A percentile compares a stretch with the other conserved stretches of the same genome.
Conservation (phyloP, 1,140 invertebrate species). For the Drosophila virilis region DNA sequence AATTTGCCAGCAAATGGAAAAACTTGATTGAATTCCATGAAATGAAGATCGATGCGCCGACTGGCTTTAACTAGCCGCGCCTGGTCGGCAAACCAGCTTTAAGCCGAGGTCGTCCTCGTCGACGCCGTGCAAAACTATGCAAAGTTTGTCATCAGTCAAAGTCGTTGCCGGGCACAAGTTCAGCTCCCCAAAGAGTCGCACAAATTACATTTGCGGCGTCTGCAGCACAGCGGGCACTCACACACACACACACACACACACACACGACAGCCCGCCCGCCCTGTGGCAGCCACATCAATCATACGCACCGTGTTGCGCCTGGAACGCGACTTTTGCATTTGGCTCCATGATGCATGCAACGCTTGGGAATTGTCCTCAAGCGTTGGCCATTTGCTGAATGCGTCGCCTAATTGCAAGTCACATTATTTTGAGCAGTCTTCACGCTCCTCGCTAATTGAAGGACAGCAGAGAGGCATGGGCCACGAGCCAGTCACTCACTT, state of each 20-base stretch:
- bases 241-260: background rate
- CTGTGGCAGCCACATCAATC: slow-evolving; percentile 60
- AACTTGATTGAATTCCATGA: slow-evolving; percentile 77
- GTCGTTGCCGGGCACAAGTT: slow-evolving; percentile 31
- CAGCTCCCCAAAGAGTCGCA: slow-evolving; percentile 58
- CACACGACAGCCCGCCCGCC: background rate
- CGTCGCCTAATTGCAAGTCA: slow-evolving; percentile 73
- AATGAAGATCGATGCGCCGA: slow-evolving; percentile 67
- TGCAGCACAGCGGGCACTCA: slow-evolving; percentile 30
- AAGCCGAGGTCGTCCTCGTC: slow-evolving; percentile 46
- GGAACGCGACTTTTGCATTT: slow-evolving; percentile 42
- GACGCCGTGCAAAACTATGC: slow-evolving; percentile 54
- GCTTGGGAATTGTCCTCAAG: slow-evolving; percentile 40
- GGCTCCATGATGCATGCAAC: slow-evolving; percentile 25
- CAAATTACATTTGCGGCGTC: slow-evolving; percentile 79
- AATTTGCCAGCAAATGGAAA: slow-evolving; percentile 77
- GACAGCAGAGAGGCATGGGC: slow-evolving; percentile 9
- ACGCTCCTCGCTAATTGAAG: slow-evolving; percentile 48
- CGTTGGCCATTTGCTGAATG: slow-evolving; percentile 48
- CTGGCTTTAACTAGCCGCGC: slow-evolving; percentile 22
- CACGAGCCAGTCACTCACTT: slow-evolving; percentile 17
- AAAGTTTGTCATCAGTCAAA: slow-evolving; percentile 63
- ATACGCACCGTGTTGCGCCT: slow-evolving; percentile 70
- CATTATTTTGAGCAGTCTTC: slow-evolving; percentile 59
- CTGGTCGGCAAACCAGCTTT: background rate